These are phyloP conservation scores for Dicyrtomina minuta DNA, from an alignment of 2,888 invertebrate genomes.

Conservation along the genomic window DNA sequence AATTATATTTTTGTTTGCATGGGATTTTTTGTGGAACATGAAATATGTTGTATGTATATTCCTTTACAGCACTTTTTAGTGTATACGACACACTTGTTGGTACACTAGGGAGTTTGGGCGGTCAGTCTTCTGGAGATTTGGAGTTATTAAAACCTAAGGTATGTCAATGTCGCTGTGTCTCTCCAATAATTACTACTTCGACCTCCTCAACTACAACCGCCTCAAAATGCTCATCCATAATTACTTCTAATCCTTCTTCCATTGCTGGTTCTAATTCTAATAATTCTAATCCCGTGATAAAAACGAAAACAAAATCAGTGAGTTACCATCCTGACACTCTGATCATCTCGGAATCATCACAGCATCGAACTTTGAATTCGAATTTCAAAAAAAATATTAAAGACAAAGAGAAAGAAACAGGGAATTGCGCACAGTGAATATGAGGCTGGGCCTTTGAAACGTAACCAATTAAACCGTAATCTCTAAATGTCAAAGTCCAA, in stretches of 20 bases:
- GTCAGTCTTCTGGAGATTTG: conserved; percentile 14
- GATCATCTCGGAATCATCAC: neutral
- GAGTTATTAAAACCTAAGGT: conserved; percentile 28
- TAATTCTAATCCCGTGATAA: neutral
- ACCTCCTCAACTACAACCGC: conserved; percentile 2
- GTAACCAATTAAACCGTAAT: conserved; percentile 5
- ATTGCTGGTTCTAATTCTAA: conserved; percentile 9
- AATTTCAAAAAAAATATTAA: too few relatives aligned
- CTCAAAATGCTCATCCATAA: neutral
- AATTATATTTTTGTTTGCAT: too few relatives aligned
- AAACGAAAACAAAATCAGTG: neutral
- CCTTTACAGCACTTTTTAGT: conserved; percentile 22
- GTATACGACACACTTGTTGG: conserved; percentile 26
- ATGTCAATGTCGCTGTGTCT: too few relatives aligned
- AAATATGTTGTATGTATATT: neutral
- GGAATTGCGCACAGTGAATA: too few relatives aligned
- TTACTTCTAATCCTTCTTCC: conserved; percentile 14
- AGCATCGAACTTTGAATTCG: too few relatives aligned
- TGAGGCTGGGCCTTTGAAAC: neutral
- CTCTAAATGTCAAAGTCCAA: too few relatives aligned
- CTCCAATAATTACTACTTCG: neutral
- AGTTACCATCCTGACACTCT: too few relatives aligned
- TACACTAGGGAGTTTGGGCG: conserved; percentile 7
- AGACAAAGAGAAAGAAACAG: too few relatives aligned
- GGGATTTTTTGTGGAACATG: too few relatives aligned